These are phyloP conservation scores for Catharus ustulatus DNA, from an alignment of 2,797 vertebrate species.

Conservation along the genomic window DNA sequence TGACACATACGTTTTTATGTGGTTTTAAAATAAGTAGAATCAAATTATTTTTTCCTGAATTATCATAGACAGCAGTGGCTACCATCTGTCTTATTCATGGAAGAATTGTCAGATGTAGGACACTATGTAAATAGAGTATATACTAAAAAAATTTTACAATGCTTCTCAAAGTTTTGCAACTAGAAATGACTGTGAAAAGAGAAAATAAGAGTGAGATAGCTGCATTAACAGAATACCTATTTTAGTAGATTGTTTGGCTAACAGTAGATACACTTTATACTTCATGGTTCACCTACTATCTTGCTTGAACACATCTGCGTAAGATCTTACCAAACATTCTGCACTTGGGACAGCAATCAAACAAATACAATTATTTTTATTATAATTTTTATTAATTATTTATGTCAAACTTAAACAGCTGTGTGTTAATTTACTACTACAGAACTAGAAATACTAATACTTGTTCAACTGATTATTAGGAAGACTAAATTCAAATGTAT, in stretches of 20 bases:
- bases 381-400: neutral
- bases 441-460: neutral
- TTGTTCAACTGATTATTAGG: neutral
- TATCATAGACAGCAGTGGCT: neutral
- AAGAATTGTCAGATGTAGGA: neutral
- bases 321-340: neutral
- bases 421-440: neutral
- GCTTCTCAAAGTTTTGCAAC: neutral
- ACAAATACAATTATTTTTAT: neutral
- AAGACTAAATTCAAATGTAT: neutral
- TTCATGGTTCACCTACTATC: neutral
- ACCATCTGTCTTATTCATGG: neutral
- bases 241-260: neutral
- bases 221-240: neutral
- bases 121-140: neutral
- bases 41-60: neutral
- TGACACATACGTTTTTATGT: neutral
- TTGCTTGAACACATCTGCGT: neutral
- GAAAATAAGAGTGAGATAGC: neutral
- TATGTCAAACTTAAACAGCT: neutral
- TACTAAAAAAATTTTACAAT: neutral
- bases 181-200: neutral
- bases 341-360: neutral
- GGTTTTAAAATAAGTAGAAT: neutral
- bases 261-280: neutral